phyloP scores from a whole-genome alignment of 2,888 invertebrate species.

The Rosalia funebris region DNA sequence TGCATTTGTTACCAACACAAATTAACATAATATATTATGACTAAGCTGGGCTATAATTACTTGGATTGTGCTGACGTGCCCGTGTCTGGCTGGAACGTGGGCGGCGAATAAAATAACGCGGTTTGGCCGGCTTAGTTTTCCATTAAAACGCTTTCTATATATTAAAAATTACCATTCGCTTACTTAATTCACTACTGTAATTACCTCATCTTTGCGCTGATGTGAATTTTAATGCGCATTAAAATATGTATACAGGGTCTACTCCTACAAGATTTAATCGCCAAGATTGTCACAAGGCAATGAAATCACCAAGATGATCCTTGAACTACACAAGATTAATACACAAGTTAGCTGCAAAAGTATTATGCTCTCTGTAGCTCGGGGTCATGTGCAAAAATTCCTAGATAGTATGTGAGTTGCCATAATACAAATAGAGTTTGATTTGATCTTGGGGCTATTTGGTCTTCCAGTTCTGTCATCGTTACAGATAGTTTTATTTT shows the following conservation, averaged over 20 bases:
- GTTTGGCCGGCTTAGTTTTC: constrained; percentile 36
- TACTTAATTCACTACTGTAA: constrained; percentile 6
- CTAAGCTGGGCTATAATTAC: constrained; percentile 57
- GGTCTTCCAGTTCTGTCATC: too few species aligned
- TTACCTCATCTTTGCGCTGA: constrained; percentile 1
- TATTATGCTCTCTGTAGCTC: too few species aligned
- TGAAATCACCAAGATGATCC: too few species aligned
- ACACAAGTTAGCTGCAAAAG: too few species aligned
- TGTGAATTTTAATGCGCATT: constrained; percentile 3
- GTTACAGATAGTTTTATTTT: too few species aligned
- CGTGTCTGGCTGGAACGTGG: constrained; percentile 41
- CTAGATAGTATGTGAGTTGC: too few species aligned
- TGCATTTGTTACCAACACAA: constrained; percentile 57
- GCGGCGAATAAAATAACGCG: constrained; percentile 30
- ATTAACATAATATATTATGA: constrained; percentile 61
- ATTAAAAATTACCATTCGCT: constrained; percentile 42
- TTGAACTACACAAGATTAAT: too few species aligned
- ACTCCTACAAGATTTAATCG: too few species aligned
- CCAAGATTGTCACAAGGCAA: too few species aligned
- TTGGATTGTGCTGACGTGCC: constrained; percentile 49
- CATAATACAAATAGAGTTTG: too few species aligned
- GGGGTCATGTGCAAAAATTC: too few species aligned
- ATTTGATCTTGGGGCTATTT: too few species aligned
- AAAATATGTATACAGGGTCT: background rate
- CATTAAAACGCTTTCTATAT: constrained; percentile 49